These are phyloP conservation scores for Stigmatopora argus DNA, from an alignment of 2,113 vertebrate genomes.

Conservation along the genomic window DNA sequence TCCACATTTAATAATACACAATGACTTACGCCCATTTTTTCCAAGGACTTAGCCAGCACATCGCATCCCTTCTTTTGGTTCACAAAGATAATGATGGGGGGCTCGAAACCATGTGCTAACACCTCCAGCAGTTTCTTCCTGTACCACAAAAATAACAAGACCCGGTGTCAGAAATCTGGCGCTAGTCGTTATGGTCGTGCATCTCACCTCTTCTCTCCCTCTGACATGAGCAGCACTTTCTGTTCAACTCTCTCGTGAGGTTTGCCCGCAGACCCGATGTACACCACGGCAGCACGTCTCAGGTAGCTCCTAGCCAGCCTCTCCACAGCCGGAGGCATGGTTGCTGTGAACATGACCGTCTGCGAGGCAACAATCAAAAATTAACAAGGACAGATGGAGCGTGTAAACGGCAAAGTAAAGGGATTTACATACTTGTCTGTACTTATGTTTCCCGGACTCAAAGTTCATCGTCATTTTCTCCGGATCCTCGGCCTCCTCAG, in stretches of 20 bases:
- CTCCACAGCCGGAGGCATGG: constrained; percentile 93
- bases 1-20: too few relatives aligned
- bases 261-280: constrained; percentile 96
- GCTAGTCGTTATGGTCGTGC: neutral
- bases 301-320: constrained; percentile 91
- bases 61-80: constrained; percentile 99
- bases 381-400: neutral
- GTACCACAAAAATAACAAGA: constrained; percentile 21
- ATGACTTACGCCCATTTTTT: constrained; percentile 93
- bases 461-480: constrained; percentile 97
- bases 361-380: constrained; percentile 34
- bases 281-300: constrained; percentile 92
- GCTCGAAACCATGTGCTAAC: constrained; percentile 89
- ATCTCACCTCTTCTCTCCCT: constrained; percentile 90
- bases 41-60: constrained; percentile 93
- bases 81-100: constrained; percentile 98
- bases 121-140: constrained; percentile 96
- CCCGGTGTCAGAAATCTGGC: neutral
- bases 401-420: neutral
- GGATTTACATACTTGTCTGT: constrained; percentile 80
- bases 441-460: constrained; percentile 94
- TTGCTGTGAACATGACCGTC: constrained; percentile 99
- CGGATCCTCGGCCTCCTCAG: constrained; percentile 91
- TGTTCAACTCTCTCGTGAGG: constrained; percentile 96
- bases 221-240: constrained; percentile 95